Evolutionary conservation across 2,797 vertebrate species (phyloP), one percentile per base, ranked within the genome.

Genomic region (Galago senegalensis): DNA sequence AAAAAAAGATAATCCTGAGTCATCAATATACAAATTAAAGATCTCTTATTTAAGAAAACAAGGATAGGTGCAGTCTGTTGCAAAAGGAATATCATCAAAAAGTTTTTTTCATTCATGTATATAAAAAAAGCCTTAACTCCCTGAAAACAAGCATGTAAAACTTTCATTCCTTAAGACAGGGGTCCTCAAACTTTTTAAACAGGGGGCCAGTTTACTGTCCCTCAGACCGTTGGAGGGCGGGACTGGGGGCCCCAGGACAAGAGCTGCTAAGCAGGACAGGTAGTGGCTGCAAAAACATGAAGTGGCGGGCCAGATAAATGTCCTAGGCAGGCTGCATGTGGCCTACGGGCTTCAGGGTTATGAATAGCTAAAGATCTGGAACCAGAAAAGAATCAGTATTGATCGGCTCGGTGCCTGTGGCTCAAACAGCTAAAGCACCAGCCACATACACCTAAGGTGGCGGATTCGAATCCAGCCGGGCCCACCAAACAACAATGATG

Each of bases 101-200:
- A 61, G 27, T 89, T 53, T 43, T 65, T 92, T 89, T 34, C 93
- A 77, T 72, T 89, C 37, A 69, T 49, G 2, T 56, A 27, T 86
- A 4, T 89, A 92, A 85, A 67, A 85, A 93, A 72, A 40, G 29
- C 65, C 37, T 92, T 63, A 95, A 84, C 83, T 92, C 9, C 23
- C 17, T 92, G 46, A 96, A 94, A 89, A 85, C 25, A 93, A 27
- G 67, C 49, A 86, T 53, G 56, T 29, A 82, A n/a, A 89, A 87
- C 5, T 90, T 73, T 91, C 53, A 49, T 81, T 93, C 37, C 58
- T 58, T 2, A 89, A 77, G 37, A 5, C 37, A 40, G 37, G 37
- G 37, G 37, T 40, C 37, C 37, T 40, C 37, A 40, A 40, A 40
- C 37, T 40, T 40, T 40, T 40, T 40, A 40, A 40, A 40, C 37